phyloP scores from a whole-genome alignment of 2,797 vertebrate species.

The Mus minutoides region DNA sequence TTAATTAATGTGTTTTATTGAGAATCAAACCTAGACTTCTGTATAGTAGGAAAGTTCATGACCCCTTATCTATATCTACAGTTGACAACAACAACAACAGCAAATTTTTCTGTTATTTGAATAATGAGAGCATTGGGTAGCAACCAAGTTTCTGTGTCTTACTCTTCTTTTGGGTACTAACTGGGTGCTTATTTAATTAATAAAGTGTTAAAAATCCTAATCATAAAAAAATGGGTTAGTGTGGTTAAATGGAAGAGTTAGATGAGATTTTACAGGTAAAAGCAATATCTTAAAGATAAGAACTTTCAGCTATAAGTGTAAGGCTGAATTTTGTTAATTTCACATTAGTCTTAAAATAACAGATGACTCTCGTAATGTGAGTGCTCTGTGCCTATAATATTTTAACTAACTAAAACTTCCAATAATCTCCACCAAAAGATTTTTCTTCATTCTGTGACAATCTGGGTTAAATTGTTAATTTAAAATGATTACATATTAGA shows the following conservation, averaged over 20 bases:
- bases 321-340: constrained; percentile 41
- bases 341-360: constrained; percentile 54
- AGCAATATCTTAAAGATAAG: not conserved
- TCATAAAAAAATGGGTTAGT: not conserved
- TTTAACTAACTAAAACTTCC: constrained; percentile 67
- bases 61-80: not conserved
- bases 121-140: not conserved
- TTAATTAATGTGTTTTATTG: not conserved
- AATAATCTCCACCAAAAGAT: constrained; percentile 63
- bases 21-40: not conserved
- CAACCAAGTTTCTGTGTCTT: not conserved
- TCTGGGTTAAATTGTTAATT: constrained; percentile 80
- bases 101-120: not conserved
- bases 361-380: constrained; percentile 63
- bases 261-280: not conserved
- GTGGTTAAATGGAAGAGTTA: not conserved
- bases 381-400: not conserved
- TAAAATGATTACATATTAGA: constrained; percentile 79
- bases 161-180: not conserved
- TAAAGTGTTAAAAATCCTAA: not conserved
- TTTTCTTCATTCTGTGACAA: constrained; percentile 74
- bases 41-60: not conserved
- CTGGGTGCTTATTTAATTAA: not conserved
- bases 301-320: not conserved
- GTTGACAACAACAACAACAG: not conserved